Evolutionary conservation across 2,797 vertebrate genomes (phyloP), one percentile per base, ranked within the genome.

Genomic region (Sandelia bainsii): DNA sequence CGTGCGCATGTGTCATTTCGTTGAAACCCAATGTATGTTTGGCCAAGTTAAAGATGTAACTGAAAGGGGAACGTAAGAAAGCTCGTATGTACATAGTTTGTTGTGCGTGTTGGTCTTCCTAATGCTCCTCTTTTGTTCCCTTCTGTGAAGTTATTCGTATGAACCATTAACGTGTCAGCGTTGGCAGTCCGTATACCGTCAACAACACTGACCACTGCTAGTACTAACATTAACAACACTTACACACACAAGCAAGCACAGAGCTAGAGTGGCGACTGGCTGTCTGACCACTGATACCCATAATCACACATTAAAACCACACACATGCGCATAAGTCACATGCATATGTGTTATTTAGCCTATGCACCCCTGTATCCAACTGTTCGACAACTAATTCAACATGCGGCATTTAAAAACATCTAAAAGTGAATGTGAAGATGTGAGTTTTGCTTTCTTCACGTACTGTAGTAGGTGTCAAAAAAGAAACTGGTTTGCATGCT

Each of bases 401-500:
- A 94, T 93, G 93, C 93, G 59, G 81, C 79, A 79, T 74, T 89
- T 81, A 74, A 88, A 90, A 91, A 92, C 88, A 87, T 80, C 86
- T 73, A 89, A 87, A 90, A 80, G 72, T 79, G 75, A 83, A 62
- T 27, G 61, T 75, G 49, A 81, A 85, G 81, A 76, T 54, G 62
- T 22, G 4, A 27, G 46, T 80, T 64, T 42, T 42, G 9, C 14
- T 61, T 60, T 81, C 77, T 62, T 64, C 79, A 84, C 70, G 6
- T 14, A 16, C 37, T 39, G 37, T 9, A 59, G 39, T 40, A 42
- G 51, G 75, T 42, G 62, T 68, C 4, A 39, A 63, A 69, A 53
- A 69, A 58, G 51, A 65, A 81, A 77, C 54, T 72, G 52, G 54
- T 83, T 61, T 83, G 78, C 91, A 94, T 94, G 93, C 91, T 88